phyloP scores from a whole-genome alignment of 2,797 vertebrate species.

The Sebastes diploproa region DNA sequence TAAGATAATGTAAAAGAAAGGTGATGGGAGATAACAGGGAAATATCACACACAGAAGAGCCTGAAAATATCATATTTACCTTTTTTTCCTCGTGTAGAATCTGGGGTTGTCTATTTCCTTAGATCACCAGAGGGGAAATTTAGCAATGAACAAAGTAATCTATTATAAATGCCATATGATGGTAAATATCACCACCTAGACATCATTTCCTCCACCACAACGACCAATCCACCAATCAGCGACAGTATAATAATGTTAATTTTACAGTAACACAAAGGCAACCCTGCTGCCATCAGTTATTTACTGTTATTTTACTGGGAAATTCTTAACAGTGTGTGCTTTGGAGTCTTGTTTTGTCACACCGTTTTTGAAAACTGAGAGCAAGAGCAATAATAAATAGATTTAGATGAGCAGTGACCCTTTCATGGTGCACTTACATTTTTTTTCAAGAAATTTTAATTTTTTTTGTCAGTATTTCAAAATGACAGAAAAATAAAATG shows the following conservation, averaged over 20 bases:
- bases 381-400: not conserved
- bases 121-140: not conserved
- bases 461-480: too few species aligned
- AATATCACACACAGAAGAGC: not conserved
- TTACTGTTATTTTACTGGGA: too few species aligned
- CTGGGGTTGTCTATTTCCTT: not conserved
- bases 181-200: not conserved
- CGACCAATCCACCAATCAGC: too few species aligned
- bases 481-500: too few species aligned
- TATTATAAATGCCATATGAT: not conserved
- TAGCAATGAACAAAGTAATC: not conserved
- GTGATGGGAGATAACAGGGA: not conserved
- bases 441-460: too few species aligned
- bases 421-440: too few species aligned
- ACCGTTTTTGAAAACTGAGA: not conserved
- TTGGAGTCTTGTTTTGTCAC: not conserved
- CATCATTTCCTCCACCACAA: too few species aligned
- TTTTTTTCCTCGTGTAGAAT: not conserved
- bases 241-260: too few species aligned
- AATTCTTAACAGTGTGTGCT: fast-evolving
- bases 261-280: too few species aligned
- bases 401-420: not conserved
- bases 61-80: not conserved
- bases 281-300: too few species aligned
- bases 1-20: too few species aligned